Evolutionary conservation across 2,113 vertebrate species (phyloP).

Genomic region (Ancistrus triradiatus): DNA sequence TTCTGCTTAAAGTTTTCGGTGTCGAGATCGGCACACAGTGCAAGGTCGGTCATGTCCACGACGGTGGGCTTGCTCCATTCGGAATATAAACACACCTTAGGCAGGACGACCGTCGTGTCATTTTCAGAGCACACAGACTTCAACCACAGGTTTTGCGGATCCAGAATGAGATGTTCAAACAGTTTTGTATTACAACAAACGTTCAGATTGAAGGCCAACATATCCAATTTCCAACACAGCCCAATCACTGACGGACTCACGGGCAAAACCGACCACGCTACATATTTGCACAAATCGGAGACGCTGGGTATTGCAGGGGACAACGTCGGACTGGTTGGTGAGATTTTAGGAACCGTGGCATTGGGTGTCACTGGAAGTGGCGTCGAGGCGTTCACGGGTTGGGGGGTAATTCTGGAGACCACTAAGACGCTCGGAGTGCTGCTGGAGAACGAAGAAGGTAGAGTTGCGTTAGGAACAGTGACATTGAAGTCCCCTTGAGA

Average conservation of each 20-base stretch:
- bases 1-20: slow-evolving; percentile 62
- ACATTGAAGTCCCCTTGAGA: not conserved
- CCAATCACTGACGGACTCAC: slow-evolving; percentile 65
- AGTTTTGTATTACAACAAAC: slow-evolving; percentile 62
- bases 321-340: not conserved
- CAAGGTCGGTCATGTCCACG: slow-evolving; percentile 69
- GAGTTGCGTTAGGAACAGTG: not conserved
- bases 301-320: slow-evolving; percentile 29
- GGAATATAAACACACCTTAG: slow-evolving; percentile 63
- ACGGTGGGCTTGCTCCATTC: slow-evolving; percentile 64
- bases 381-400: not conserved
- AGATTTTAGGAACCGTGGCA: too few relatives aligned
- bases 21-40: slow-evolving; percentile 68
- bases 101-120: slow-evolving; percentile 29
- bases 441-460: not conserved
- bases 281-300: slow-evolving; percentile 64
- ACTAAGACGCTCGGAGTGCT: not conserved
- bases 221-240: slow-evolving; percentile 67
- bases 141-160: slow-evolving; percentile 67
- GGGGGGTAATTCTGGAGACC: not conserved
- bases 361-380: not conserved
- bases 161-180: slow-evolving; percentile 54
- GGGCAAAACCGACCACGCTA: slow-evolving; percentile 48
- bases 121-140: slow-evolving; percentile 53
- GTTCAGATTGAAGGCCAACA: slow-evolving; percentile 57